A percentile compares a stretch with the other conserved stretches of the same genome.
Evolutionary conservation across 2,113 vertebrate species (phyloP).

Genomic region (Salminus brasiliensis): DNA sequence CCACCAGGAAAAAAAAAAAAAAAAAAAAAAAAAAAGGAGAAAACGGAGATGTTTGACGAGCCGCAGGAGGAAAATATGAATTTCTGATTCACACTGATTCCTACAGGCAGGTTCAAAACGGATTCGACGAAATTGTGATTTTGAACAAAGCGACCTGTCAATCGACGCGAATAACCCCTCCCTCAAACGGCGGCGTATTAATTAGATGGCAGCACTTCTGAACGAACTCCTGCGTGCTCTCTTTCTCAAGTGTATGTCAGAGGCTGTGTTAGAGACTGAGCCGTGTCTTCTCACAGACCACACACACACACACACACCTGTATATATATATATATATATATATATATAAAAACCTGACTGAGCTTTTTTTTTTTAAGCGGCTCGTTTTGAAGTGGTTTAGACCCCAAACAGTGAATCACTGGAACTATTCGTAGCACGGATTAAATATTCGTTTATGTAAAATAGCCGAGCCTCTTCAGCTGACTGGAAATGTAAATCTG

Average conservation of each 20-base stretch:
- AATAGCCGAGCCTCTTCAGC: neutral
- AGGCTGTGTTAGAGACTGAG: neutral
- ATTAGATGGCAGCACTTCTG: neutral
- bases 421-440: neutral
- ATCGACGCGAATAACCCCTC: neutral
- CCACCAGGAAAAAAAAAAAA: neutral
- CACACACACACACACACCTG: neutral
- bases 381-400: neutral
- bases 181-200: neutral
- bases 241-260: neutral
- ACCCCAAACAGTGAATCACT: neutral
- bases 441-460: neutral
- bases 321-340: too few species aligned
- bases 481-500: neutral
- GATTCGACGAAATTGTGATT: neutral
- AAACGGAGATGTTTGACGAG: neutral
- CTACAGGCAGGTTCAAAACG: neutral
- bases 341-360: too few species aligned
- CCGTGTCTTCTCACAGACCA: neutral
- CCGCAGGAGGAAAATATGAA: neutral
- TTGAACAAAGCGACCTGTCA: neutral
- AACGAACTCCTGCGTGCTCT: neutral
- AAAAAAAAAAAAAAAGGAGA: neutral
- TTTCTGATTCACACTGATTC: neutral
- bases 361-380: neutral